Base-by-base conservation (phyloP, 2,888 invertebrate genomes). In the Meiosimyza platycephala region DNA sequence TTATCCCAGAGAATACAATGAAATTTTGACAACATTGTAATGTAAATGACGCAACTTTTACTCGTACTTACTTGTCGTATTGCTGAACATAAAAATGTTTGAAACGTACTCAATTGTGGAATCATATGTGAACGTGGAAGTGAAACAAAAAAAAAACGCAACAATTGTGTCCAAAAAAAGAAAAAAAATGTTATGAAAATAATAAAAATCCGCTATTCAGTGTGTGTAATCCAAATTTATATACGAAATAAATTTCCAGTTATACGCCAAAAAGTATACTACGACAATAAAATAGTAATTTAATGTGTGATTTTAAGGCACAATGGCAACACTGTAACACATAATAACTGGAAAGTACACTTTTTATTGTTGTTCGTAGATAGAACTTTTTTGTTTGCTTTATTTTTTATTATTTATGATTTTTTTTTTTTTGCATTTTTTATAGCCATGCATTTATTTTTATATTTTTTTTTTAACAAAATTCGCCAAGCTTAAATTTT, bases 391-490 rank as follows among this genome's bases (percentile, higher is more conserved):
- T 28, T 28, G 28, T 28, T 28, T 28, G 9, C 6, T 40, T 40
- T 40, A 9, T 40, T 7, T 9, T 57, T 57, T n/a, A 57, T 28
- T 22, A 18, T 57, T 65, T 51, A 50, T 28, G 40, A 54, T 50
- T 59, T 13, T 59, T 22, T 59, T 22, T 28, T 69, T 28, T 60
- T n/a, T 51, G n/a, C 50, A 28, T 22, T 48, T 64, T 22, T 55
- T 57, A 28, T 65, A 16, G 13, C 60, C 40, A 52, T n/a, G 60
- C 40, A 57, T 60, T 59, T n/a, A 15, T 59, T 70, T 60, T 16
- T 28, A 13, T n/a, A 16, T 57, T 48, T 55, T 66, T 18, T 7
- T 59, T 18, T 51, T 28, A 51, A 48, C 18, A 71, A 71, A n/a
- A 12, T 62, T 16, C 48, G 28, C 52, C 16, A 16, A n/a, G 12